These are phyloP conservation scores for Brachyhypopomus occidentalis DNA, from an alignment of 2,113 vertebrate species.

Conservation along the genomic window DNA sequence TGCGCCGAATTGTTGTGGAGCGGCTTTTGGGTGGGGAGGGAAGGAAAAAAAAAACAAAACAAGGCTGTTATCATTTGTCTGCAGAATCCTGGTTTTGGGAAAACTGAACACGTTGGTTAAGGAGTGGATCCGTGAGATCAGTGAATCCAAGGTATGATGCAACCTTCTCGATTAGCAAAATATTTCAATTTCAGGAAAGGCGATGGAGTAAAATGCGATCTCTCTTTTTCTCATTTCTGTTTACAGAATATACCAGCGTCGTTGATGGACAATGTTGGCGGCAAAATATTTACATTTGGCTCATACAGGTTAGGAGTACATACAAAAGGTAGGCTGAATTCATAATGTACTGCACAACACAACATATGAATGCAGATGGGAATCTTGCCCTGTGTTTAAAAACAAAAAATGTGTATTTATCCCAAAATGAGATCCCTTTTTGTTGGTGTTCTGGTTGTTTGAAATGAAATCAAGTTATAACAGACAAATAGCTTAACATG, in stretches of 20 bases:
- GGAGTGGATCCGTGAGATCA: slow-evolving; percentile 89
- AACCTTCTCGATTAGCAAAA: neutral
- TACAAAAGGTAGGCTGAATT: slow-evolving; percentile 80
- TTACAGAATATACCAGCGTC: slow-evolving; percentile 84
- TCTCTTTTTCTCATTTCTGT: neutral
- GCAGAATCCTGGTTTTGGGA: slow-evolving; percentile 86
- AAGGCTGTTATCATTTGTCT: slow-evolving; percentile 22
- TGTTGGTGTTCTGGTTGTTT: too few species aligned
- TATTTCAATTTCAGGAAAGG: too few species aligned
- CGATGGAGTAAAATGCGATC: neutral
- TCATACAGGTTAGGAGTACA: slow-evolving; percentile 89
- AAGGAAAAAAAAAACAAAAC: too few species aligned
- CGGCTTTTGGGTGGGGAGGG: too few species aligned
- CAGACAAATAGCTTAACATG: too few species aligned
- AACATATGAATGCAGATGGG: too few species aligned
- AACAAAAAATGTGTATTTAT: too few species aligned
- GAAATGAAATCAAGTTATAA: too few species aligned
- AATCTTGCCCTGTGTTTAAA: too few species aligned
- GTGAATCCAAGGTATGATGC: slow-evolving; percentile 82
- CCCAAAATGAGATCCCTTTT: too few species aligned
- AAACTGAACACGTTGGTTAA: slow-evolving; percentile 87
- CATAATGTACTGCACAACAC: neutral
- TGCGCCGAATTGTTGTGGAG: too few species aligned
- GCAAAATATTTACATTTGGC: slow-evolving; percentile 92
- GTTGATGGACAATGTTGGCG: slow-evolving; percentile 85